Evolutionary conservation across 2,113 vertebrate species (phyloP), one percentile per base, ranked within the genome.

Genomic region (Nothocercus nigrocapillus): DNA sequence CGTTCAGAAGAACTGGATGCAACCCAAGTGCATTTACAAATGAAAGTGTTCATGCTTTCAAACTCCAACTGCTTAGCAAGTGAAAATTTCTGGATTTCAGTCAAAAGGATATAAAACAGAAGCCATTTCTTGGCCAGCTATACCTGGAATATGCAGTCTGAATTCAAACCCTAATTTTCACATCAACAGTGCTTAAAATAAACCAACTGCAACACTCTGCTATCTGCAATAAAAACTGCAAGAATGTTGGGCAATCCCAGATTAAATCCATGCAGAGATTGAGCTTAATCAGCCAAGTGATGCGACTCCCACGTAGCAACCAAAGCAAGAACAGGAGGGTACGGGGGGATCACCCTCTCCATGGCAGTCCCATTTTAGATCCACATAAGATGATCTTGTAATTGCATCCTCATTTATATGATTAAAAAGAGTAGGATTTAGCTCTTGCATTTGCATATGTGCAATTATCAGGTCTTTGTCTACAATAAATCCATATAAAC

Each of bases 81-180:
- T 38, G 14, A 24, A 42, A 47, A 74, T 1, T 30, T n/a, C 72
- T 18, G 49, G 45, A 51, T 56, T 45, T 12, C 77, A 80, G 13
- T 1, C 34, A 56, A 0, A 73, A 64, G 7, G 4, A 27, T 24
- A 1, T 0, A 27, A 6, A 16, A 20, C 17, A 24, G 27, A 27
- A 74, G 78, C 40, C 17, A 3, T 2, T 69, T 45, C 42, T 40
- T 0, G 2, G 5, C 38, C 5, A 16, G 17, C 16, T 16, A 1
- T 4, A 45, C 42, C 47, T 36, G 34, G 10, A 40, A 34, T 4
- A 34, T 0, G 10, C 67, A 56, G 54, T 44, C 8, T 44, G 79
- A 32, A 28, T 62, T 59, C 10, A 42, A 18, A 36, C 56, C 3
- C 18, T 6, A 56, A 27, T 1, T 28, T 93, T 62, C 15, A 42